These are phyloP conservation scores for Drosophila rellima DNA, from an alignment of 2,888 invertebrate species.

Conservation along the genomic window DNA sequence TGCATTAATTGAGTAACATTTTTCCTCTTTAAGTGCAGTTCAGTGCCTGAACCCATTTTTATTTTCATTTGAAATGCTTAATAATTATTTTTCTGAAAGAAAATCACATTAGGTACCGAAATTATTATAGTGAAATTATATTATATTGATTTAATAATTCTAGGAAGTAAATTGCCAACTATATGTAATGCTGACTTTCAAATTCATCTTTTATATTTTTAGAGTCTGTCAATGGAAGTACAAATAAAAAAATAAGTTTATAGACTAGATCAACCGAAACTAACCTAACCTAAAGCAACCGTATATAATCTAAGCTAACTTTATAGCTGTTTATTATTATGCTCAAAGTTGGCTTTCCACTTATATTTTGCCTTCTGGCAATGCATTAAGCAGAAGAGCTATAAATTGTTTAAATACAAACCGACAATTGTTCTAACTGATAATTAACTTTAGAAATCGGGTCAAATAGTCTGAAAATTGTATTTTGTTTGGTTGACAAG, in stretches of 20 bases:
- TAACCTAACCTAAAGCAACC: background rate
- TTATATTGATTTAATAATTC: background rate
- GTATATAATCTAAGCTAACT: too few species aligned
- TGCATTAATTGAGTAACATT: background rate
- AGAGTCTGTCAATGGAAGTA: background rate
- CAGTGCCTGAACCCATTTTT: background rate
- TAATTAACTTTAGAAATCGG: conserved; percentile 22
- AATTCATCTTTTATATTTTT: background rate
- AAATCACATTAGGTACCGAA: background rate
- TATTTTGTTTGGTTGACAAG: conserved; percentile 4
- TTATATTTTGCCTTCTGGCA: background rate
- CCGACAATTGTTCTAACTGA: conserved; percentile 9
- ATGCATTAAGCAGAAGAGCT: too few species aligned
- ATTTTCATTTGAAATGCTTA: too few species aligned
- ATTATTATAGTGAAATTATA: background rate
- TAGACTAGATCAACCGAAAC: background rate
- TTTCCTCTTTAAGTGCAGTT: background rate
- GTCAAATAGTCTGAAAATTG: conserved; percentile 36
- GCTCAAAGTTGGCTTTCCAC: background rate
- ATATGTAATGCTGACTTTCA: too few species aligned
- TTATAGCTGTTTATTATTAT: background rate
- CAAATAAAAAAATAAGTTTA: too few species aligned
- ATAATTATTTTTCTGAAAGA: background rate
- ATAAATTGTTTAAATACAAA: conserved; percentile 21
- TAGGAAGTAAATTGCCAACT: too few species aligned